Conservation (phyloP, 2,113 vertebrate species). For the Tachysurus fulvidraco region DNA sequence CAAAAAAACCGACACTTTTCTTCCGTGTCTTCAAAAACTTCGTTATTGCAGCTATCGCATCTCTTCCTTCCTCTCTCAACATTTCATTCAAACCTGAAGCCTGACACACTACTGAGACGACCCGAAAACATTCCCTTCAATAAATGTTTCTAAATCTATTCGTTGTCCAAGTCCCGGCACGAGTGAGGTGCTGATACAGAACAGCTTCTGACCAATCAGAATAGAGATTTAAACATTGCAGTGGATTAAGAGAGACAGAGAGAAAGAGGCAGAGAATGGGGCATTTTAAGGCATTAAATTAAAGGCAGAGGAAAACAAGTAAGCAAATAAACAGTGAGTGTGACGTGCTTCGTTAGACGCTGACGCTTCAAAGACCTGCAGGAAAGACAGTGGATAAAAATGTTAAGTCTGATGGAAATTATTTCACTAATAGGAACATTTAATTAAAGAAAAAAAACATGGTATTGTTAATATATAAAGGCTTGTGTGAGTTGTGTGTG, state of each 20-base stretch:
- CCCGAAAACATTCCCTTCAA: not conserved
- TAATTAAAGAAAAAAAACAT: not conserved
- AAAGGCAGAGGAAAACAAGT: not conserved
- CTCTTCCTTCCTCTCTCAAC: not conserved
- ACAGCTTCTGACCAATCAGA: not conserved
- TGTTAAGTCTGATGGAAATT: not conserved
- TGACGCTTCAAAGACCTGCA: not conserved
- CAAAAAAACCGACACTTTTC: no score
- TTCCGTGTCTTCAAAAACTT: not conserved
- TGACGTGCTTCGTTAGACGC: not conserved
- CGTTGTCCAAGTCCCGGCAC: not conserved
- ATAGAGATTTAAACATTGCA: not conserved
- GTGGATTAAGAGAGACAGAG: not conserved
- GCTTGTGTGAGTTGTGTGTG: constrained; percentile 69
- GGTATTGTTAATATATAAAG: not conserved
- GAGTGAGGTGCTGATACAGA: not conserved
- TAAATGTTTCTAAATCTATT: not conserved
- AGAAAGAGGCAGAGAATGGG: not conserved
- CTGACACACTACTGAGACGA: not conserved
- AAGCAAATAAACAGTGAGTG: not conserved
- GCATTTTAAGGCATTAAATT: not conserved
- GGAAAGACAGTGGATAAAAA: not conserved
- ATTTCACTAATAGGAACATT: not conserved
- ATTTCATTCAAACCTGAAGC: not conserved
- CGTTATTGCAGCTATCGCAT: not conserved